Evolutionary conservation across 2,888 invertebrate species (phyloP), one percentile per base, ranked within the genome.

Genomic region (Idaea aversata): DNA sequence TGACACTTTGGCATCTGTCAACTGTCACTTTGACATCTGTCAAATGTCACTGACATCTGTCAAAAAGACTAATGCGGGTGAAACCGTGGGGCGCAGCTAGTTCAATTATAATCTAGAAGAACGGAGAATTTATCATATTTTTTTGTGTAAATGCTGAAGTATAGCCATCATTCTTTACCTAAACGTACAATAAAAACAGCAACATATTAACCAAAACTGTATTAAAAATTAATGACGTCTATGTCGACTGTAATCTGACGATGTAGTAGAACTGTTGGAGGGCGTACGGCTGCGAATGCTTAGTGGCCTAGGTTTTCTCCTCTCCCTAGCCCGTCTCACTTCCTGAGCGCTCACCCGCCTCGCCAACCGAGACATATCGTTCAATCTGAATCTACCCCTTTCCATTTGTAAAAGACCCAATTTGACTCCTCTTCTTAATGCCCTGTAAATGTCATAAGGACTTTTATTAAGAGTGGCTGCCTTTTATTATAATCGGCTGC

Each of bases 341-440:
- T 75, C 64, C 0, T 68, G 71, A 5, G 73, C 67, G 13, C 66
- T 73, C 3, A 77, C 67, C 10, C 76, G 70, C 6, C 68, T 72
- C 4, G 75, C 80, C 34, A 84, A 59, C 1, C 73, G 67, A 0
- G 82, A 82, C 74, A 85, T 78, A 4, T 81, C 74, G 64, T 78
- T 83, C 3, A 88, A 77, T 3, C 85, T 78, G 67, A 85, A 88
- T 10, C 88, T 81, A 3, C 87, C 85, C 7, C 73, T 72, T 36
- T 85, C 79, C 63, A 74, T 70, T 65, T 80, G 80, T 10, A 88
- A 71, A 5, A 88, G 60, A 0, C 88, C 88, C 57, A 85, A 70
- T 64, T 72, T 79, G 0, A 86, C 85, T 7, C 87, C 88, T n/a
- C 83, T 79, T 70, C 84, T 88, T 59, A 88, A 69, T 2, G 87